Evolutionary conservation across 2,797 vertebrate genomes (phyloP), one percentile per base, ranked within the genome.

Genomic region (Ciconia nigra): DNA sequence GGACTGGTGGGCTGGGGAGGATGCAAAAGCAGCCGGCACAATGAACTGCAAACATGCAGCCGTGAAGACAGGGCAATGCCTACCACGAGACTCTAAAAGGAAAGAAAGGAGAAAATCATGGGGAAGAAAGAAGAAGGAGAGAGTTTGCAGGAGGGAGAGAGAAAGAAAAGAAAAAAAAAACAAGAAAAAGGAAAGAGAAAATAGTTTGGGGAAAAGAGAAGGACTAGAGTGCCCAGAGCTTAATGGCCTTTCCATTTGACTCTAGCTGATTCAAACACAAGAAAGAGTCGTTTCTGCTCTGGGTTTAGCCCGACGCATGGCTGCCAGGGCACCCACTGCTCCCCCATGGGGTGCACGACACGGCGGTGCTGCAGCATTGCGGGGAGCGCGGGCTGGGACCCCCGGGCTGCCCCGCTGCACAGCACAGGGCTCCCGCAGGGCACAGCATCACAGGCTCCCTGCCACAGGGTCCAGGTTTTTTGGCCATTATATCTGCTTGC

Each of bases 341-440:
- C 28, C n/a, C 15, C 51, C 8, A 1, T 8, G 29, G 71, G 46
- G 26, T 19, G 25, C 44, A 55, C 2, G 6, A 11, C 26, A 29
- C 54, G 16, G 54, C 1, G 2, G 13, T 52, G 69, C 52, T 52
- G 65, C 65, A 39, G 61, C 22, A 0, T 13, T 33, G 37, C 0
- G 1, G 20, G 47, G 65, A 67, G 6, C 3, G 0, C 0, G 0
- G 39, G 57, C 5, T 4, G 65, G 41, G 54, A 15, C 18, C 17
- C 22, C 72, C 5, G 3, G 42, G 17, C n/a, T 87, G 55, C 41
- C 42, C 49, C 7, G 3, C 85, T 83, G 62, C 51, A 7, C 1
- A 2, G 52, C 2, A 0, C n/a, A 63, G 44, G 21, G 29, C 16
- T 83, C 80, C 71, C 0, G 0, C 51, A 69, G 63, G 69, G 52